phyloP scores from a whole-genome alignment of 2,113 vertebrate species.

The Sinocyclocheilus anshuiensis region DNA sequence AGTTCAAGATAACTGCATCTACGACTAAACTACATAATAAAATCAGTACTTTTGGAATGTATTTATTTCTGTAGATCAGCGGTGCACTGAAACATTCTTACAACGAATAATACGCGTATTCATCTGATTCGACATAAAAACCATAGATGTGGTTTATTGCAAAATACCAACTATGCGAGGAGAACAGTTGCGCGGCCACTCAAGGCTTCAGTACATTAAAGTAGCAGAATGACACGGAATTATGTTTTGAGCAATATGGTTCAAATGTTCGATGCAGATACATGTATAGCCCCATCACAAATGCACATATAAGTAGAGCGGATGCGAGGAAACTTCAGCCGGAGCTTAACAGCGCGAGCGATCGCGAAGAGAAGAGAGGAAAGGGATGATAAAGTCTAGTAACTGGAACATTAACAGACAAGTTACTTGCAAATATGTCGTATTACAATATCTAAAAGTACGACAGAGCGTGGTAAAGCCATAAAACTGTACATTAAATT shows the following conservation, averaged over 20 bases:
- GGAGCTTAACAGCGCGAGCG: conserved; percentile 95
- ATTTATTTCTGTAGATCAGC: conserved; percentile 13
- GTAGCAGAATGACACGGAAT: conserved; percentile 43
- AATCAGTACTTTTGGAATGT: neutral
- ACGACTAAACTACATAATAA: neutral
- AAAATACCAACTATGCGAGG: conserved; percentile 38
- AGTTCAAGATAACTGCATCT: conserved; percentile 1
- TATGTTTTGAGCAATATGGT: conserved; percentile 48
- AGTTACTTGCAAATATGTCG: conserved; percentile 99
- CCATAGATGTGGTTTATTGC: conserved; percentile 43
- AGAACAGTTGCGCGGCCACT: conserved; percentile 35
- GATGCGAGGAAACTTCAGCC: conserved; percentile 81
- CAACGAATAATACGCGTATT: conserved; percentile 42
- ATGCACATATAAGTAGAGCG: conserved; percentile 27
- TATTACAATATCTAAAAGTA: conserved; percentile 99
- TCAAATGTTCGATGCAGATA: conserved; percentile 39
- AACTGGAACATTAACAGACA: conserved; percentile 99
- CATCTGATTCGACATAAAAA: conserved; percentile 36
- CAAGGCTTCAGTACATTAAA: conserved; percentile 42
- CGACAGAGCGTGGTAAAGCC: conserved; percentile 94
- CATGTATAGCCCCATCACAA: conserved; percentile 24
- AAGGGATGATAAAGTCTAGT: conserved; percentile 97
- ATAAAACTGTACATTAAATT: conserved; percentile 99
- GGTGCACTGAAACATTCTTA: conserved; percentile 21
- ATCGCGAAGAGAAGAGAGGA: conserved; percentile 89